These are phyloP conservation scores for Tragulus kanchil DNA, from an alignment of 2,113 vertebrate genomes.

Conservation along the genomic window DNA sequence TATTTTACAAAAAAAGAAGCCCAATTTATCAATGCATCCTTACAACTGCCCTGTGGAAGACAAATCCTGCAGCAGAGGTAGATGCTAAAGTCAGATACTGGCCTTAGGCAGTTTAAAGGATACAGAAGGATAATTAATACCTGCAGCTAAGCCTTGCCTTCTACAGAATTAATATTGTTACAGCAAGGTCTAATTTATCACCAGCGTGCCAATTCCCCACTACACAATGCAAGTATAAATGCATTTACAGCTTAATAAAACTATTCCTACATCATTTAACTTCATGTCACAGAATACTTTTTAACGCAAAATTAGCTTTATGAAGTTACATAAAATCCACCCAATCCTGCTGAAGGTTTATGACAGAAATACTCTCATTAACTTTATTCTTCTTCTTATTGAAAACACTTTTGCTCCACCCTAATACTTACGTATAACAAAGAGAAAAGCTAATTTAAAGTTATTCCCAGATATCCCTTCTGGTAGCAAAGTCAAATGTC, in stretches of 20 bases:
- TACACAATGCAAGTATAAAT: neutral
- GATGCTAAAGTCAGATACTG: neutral
- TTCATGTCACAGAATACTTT: neutral
- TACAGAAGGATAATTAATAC: neutral
- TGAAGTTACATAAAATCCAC: neutral
- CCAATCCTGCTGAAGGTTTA: neutral
- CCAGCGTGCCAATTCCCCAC: neutral
- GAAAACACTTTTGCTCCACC: neutral
- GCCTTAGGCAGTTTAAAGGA: neutral
- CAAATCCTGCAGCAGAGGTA: neutral
- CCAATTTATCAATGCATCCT: neutral
- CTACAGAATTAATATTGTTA: neutral
- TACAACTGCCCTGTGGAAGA: neutral
- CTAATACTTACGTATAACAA: constrained; percentile 12
- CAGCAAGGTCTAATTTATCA: neutral
- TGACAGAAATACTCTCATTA: neutral
- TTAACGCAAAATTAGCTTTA: constrained; percentile 6
- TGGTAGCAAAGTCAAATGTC: neutral
- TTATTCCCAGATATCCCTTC: constrained; percentile 16
- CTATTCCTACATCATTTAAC: neutral
- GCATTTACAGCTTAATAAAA: neutral
- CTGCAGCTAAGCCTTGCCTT: neutral
- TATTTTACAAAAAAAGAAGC: neutral
- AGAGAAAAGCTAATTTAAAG: neutral
- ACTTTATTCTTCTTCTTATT: neutral